Percentiles rank a stretch among this genome's conserved stretches.
phyloP scores from a whole-genome alignment of 2,797 vertebrate species.

The Ispidina picta region DNA sequence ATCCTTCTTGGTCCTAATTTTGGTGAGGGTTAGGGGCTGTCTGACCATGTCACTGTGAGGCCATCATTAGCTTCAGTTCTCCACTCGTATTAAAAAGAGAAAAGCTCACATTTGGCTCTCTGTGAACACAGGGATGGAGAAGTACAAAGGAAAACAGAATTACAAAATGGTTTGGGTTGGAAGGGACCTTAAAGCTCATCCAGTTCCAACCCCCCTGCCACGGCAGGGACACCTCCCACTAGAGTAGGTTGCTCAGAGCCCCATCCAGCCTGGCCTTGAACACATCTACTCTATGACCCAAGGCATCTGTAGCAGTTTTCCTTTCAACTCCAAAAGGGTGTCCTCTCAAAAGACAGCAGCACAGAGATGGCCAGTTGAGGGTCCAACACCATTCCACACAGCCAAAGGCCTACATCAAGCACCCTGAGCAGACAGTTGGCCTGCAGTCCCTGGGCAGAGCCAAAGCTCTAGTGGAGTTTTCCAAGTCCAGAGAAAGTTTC shows the following conservation, averaged over 20 bases:
- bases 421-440: background rate
- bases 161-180: no score
- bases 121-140: rapidly evolving
- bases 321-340: background rate
- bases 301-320: background rate
- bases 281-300: background rate
- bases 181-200: no score
- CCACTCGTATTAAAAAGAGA: background rate
- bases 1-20: background rate
- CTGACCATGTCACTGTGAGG: background rate
- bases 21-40: background rate
- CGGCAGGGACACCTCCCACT: no score
- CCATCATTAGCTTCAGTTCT: background rate
- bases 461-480: background rate
- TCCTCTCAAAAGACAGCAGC: background rate
- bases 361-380: background rate
- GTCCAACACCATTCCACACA: background rate
- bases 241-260: no score
- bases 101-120: background rate
- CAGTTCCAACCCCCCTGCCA: no score
- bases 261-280: no score
- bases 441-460: background rate
- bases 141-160: background rate
- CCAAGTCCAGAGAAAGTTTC: background rate
- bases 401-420: background rate